These are phyloP conservation scores for honey bee (Apis mellifera) DNA, from an alignment of 1,140 invertebrate species.

Conservation along the genomic window Amel_HAv3.1 CM009931.2:5779001-5779500, in stretches of 20 bases:
- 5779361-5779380: too few relatives aligned
- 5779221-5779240: not conserved
- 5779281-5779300: not conserved
- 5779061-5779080: not conserved
- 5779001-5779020: conserved; percentile 18
- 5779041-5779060: conserved; percentile 1
- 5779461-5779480: not conserved
- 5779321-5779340: too few relatives aligned
- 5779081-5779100: not conserved
- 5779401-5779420: too few relatives aligned
- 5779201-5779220: not conserved
- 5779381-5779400: too few relatives aligned
- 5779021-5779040: not conserved
- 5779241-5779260: not conserved
- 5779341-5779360: too few relatives aligned
- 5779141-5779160: conserved; percentile 33
- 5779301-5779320: not conserved
- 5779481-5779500: not conserved
- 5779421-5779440: too few relatives aligned
- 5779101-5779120: not conserved
- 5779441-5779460: not conserved
- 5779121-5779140: not conserved
- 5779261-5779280: not conserved
- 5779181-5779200: conserved; percentile 43
- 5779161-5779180: conserved; percentile 47